phyloP scores from a whole-genome alignment of 1,140 invertebrate genomes.

The Lerema accius region DNA sequence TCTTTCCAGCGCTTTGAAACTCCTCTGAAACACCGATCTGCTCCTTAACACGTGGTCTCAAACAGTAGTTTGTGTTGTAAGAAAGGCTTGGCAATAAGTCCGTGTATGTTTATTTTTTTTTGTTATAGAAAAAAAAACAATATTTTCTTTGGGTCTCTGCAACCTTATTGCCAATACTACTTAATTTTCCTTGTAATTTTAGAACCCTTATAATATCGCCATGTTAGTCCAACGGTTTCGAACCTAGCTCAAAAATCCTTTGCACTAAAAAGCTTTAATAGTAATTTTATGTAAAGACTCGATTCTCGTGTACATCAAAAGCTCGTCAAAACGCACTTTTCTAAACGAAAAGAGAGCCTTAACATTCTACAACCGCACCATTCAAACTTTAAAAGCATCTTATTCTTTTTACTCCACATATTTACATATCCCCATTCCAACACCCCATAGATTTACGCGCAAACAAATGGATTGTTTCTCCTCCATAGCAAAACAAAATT shows the following conservation, averaged over 20 bases:
- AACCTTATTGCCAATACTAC: too few relatives aligned
- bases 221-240: too few relatives aligned
- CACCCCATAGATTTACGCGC: constrained; percentile 70
- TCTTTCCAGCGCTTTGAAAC: constrained; percentile 10
- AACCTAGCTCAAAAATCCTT: too few relatives aligned
- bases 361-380: background rate
- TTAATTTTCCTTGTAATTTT: too few relatives aligned
- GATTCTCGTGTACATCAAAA: constrained; percentile 3
- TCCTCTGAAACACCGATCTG: constrained; percentile 3
- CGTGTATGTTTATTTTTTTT: too few relatives aligned
- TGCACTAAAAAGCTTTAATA: too few relatives aligned
- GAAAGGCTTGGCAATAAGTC: too few relatives aligned
- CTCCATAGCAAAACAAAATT: constrained; percentile 69
- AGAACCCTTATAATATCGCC: too few relatives aligned
- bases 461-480: constrained; percentile 77
- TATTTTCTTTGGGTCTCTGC: too few relatives aligned
- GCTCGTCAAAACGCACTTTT: constrained; percentile 13
- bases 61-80: too few relatives aligned
- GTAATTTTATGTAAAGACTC: constrained; percentile 11
- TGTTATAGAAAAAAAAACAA: too few relatives aligned
- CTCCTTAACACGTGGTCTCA: too few relatives aligned
- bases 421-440: constrained; percentile 62
- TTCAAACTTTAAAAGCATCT: constrained; percentile 29
- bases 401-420: constrained; percentile 39
- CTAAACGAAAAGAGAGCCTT: background rate